phyloP scores from a whole-genome alignment of 37 sponge, comb jelly and placozoan species.

The Geodia barretti region DNA sequence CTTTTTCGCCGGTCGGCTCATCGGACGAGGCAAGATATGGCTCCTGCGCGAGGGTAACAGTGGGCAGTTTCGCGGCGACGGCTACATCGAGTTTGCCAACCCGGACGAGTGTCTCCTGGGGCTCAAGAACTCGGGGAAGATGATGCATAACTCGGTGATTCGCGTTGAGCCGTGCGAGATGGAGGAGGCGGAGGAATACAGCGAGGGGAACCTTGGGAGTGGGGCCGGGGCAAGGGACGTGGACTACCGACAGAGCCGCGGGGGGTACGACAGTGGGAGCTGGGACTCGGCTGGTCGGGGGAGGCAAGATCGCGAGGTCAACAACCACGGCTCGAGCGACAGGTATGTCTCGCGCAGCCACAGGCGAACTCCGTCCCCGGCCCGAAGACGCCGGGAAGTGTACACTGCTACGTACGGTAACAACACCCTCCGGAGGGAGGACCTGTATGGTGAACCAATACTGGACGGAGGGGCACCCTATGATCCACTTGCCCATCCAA shows the following conservation, averaged over 20 bases:
- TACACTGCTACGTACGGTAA: constrained; percentile 7
- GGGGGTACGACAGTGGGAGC: not conserved
- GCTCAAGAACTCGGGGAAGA: constrained; percentile 35
- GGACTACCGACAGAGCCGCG: not conserved
- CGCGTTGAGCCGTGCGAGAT: constrained; percentile 41
- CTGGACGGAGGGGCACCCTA: not conserved
- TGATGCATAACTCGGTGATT: constrained; percentile 23
- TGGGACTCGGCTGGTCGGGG: not conserved
- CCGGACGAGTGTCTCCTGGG: constrained; percentile 33
- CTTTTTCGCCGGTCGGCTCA: constrained; percentile 41
- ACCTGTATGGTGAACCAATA: not conserved
- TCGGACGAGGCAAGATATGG: constrained; percentile 42
- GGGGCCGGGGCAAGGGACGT: not conserved
- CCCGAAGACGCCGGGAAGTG: not conserved
- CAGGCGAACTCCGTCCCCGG: constrained; percentile 25
- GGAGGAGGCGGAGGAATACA: constrained; percentile 18
- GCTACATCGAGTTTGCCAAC: constrained; percentile 49
- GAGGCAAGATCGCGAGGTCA: not conserved
- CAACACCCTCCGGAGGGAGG: not conserved
- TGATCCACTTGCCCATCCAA: not conserved
- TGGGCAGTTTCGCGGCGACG: constrained; percentile 58
- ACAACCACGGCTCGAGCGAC: not conserved
- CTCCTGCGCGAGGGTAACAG: constrained; percentile 25
- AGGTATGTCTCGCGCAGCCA: not conserved
- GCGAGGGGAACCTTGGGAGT: not conserved